Conservation (phyloP, 2,113 vertebrate species). For the Nycticorax nycticorax region DNA sequence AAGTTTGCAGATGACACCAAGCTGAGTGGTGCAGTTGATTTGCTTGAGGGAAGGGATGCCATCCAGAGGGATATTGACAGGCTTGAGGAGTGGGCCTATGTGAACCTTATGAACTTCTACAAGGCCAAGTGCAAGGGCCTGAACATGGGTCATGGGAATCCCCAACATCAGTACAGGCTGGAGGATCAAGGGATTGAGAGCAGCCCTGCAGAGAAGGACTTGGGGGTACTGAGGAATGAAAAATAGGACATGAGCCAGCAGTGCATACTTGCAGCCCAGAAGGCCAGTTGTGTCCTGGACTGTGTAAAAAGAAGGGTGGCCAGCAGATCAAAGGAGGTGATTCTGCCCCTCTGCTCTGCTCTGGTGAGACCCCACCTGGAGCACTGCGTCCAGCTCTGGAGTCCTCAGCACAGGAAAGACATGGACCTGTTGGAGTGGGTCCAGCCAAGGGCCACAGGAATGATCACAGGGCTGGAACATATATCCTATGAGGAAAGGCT, state of each 20-base stretch:
- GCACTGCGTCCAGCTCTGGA: not conserved
- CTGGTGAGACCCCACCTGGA: not conserved
- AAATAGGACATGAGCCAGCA: not conserved
- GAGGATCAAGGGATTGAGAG: not conserved
- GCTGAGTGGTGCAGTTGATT: not conserved
- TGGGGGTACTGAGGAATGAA: not conserved
- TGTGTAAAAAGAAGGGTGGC: rapidly evolving
- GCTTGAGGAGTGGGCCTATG: no score
- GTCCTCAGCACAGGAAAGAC: no score
- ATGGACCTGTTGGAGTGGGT: rapidly evolving
- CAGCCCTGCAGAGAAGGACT: not conserved
- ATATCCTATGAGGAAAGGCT: not conserved
- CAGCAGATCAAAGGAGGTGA: not conserved
- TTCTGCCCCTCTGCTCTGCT: not conserved
- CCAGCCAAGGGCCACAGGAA: not conserved
- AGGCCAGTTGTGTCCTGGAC: not conserved
- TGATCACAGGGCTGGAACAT: not conserved
- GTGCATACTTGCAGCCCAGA: rapidly evolving
- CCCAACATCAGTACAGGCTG: not conserved
- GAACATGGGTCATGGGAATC: no score
- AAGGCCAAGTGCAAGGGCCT: no score
- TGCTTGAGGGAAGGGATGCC: not conserved
- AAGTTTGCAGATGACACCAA: not conserved
- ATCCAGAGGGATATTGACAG: no score
- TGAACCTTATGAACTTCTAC: no score